Evolutionary conservation across 2,797 vertebrate species (phyloP).

Genomic region (Neosilurus mollespiculum): DNA sequence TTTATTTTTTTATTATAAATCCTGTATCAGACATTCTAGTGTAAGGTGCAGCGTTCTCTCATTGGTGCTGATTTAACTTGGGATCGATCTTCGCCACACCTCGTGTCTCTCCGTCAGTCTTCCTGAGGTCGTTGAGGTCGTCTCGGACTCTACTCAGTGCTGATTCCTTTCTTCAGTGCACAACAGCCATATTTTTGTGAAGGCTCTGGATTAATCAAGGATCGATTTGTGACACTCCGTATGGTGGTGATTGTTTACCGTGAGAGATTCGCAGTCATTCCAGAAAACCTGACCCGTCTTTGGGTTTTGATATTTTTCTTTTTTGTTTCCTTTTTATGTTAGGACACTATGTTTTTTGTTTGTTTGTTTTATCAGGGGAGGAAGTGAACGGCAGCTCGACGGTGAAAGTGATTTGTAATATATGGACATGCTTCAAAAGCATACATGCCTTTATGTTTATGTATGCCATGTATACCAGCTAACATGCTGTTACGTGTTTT

Average conservation of each 20-base stretch:
- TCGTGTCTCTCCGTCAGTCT: slow-evolving; percentile 35
- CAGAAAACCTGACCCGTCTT: slow-evolving; percentile 19
- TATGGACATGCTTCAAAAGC: slow-evolving; percentile 31
- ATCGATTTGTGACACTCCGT: background rate
- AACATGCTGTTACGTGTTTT: slow-evolving; percentile 44
- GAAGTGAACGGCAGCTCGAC: slow-evolving; percentile 55
- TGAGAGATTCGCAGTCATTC: slow-evolving; percentile 42
- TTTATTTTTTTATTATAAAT: slow-evolving; percentile 14
- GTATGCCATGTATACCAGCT: slow-evolving; percentile 54
- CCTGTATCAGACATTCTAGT: slow-evolving; percentile 38
- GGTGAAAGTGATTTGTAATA: slow-evolving; percentile 25
- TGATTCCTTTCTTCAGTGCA: slow-evolving; percentile 11
- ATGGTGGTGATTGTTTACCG: slow-evolving; percentile 20
- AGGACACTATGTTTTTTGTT: background rate
- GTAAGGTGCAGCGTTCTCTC: slow-evolving; percentile 28
- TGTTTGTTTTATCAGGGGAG: slow-evolving; percentile 45
- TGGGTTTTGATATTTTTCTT: background rate
- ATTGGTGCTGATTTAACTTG: slow-evolving; percentile 42
- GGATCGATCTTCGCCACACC: slow-evolving; percentile 3
- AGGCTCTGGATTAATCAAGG: slow-evolving; percentile 14
- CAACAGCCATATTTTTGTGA: slow-evolving; percentile 37
- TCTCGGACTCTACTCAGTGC: slow-evolving; percentile 1
- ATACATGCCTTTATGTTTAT: slow-evolving; percentile 39
- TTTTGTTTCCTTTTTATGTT: slow-evolving; percentile 7
- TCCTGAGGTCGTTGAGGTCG: slow-evolving; percentile 37